phyloP scores from a whole-genome alignment of 2,797 vertebrate genomes.

The Rhynchotus rufescens region DNA sequence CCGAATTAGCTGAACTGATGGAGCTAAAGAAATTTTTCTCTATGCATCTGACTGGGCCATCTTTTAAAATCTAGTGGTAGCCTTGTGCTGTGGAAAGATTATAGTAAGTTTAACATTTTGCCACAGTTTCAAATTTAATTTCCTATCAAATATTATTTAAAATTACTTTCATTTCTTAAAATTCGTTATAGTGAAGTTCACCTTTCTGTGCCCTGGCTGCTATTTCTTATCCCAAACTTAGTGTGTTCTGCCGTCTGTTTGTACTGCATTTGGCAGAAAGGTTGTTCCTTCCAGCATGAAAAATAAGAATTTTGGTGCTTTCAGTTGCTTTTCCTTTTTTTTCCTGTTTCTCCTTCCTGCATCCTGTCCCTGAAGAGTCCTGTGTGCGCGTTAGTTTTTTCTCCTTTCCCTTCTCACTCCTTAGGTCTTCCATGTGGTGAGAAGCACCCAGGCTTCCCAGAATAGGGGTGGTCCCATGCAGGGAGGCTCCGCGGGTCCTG shows the following conservation, averaged over 20 bases:
- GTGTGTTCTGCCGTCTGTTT: not conserved
- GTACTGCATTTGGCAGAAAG: not conserved
- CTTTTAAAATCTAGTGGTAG: slow-evolving; percentile 1
- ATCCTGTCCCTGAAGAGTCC: not conserved
- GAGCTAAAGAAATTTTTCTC: not conserved
- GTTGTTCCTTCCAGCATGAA: not conserved
- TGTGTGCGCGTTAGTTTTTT: not conserved
- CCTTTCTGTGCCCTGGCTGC: not conserved
- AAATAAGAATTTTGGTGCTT: not conserved
- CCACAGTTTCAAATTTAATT: not conserved
- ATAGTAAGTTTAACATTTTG: not conserved
- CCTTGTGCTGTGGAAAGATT: not conserved
- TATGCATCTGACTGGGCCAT: not conserved
- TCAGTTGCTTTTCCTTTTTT: not conserved
- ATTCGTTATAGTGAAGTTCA: not conserved
- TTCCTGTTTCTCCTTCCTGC: not conserved
- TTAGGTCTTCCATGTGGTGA: not conserved
- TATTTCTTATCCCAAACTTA: not conserved
- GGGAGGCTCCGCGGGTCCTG: not conserved
- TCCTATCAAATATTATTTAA: not conserved
- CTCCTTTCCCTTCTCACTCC: not conserved
- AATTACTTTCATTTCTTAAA: not conserved
- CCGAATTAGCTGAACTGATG: not conserved
- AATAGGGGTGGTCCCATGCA: not conserved
- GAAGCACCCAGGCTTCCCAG: not conserved